Conservation (phyloP, 2,888 invertebrate species). For the Pheosia gnoma region DNA sequence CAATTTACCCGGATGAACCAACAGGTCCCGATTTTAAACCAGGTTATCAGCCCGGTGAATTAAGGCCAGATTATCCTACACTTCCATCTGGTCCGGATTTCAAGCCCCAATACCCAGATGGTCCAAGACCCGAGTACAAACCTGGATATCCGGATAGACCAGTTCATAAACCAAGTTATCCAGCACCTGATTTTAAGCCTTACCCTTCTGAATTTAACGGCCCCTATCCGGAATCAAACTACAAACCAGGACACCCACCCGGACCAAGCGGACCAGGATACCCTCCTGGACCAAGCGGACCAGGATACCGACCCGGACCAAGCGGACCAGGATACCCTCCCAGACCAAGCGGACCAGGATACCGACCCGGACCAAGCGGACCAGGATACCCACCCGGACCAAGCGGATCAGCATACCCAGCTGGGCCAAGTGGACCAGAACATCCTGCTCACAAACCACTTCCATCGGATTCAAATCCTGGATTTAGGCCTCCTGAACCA, state of each 20-base stretch:
- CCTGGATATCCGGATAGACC: slow-evolving; percentile 32
- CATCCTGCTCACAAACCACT: slow-evolving; percentile 2
- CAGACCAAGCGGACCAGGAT: no score
- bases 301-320: background rate
- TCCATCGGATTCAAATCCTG: slow-evolving; percentile 8
- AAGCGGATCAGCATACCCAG: slow-evolving; percentile 2
- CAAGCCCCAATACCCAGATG: slow-evolving; percentile 27
- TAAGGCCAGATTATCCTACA: slow-evolving; percentile 14
- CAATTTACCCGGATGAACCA: background rate
- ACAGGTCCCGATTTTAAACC: slow-evolving; percentile 23
- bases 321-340: background rate
- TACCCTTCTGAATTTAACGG: slow-evolving; percentile 8
- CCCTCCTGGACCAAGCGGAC: background rate
- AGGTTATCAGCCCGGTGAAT: slow-evolving; percentile 12
- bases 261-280: background rate
- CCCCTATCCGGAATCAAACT: slow-evolving; percentile 21
- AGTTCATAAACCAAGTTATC: slow-evolving; percentile 37
- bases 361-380: no score
- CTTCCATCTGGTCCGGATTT: slow-evolving; percentile 13
- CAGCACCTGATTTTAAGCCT: slow-evolving; percentile 19
- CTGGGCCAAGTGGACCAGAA: slow-evolving; percentile 13
- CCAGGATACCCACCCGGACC: no score
- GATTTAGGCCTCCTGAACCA: slow-evolving; percentile 18
- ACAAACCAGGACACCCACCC: slow-evolving; percentile 6
- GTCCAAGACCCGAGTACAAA: slow-evolving; percentile 21